phyloP scores from a whole-genome alignment of 2,113 vertebrate species.

The Tetrax tetrax region DNA sequence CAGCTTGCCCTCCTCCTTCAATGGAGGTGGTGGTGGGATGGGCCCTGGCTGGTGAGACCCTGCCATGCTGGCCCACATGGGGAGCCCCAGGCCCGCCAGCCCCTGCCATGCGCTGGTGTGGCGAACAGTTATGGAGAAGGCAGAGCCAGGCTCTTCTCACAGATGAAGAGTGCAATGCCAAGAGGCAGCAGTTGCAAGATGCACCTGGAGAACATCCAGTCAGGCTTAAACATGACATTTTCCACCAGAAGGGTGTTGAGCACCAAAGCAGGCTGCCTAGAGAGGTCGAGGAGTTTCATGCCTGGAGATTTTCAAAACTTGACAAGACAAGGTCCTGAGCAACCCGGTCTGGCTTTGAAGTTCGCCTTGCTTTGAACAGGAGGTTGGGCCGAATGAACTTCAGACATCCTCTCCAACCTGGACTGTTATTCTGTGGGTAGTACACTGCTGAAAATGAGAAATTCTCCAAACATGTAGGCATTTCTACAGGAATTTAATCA shows the following conservation, averaged over 20 bases:
- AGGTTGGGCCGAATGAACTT: neutral
- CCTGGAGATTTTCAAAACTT: neutral
- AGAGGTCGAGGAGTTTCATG: neutral
- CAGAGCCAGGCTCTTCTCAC: neutral
- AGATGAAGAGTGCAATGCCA: neutral
- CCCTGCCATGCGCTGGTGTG: accelerated
- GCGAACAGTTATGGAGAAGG: neutral
- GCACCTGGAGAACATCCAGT: neutral
- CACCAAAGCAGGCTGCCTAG: neutral
- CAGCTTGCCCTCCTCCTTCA: neutral
- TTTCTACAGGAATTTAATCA: neutral
- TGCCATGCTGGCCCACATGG: accelerated
- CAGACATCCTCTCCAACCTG: neutral
- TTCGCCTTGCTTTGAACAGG: neutral
- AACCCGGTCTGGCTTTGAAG: neutral
- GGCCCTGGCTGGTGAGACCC: neutral
- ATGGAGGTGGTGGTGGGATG: accelerated
- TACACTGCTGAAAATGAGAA: neutral
- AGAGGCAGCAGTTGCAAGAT: neutral
- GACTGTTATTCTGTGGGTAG: neutral
- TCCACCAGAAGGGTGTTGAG: neutral
- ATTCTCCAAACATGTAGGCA: neutral
- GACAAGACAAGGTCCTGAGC: neutral
- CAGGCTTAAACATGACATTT: neutral
- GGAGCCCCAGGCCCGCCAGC: accelerated